A percentile compares a stretch with the other conserved stretches of the same genome.
Evolutionary conservation across 2,888 invertebrate genomes (phyloP).

Genomic region (Helicoverpa assulta): DNA sequence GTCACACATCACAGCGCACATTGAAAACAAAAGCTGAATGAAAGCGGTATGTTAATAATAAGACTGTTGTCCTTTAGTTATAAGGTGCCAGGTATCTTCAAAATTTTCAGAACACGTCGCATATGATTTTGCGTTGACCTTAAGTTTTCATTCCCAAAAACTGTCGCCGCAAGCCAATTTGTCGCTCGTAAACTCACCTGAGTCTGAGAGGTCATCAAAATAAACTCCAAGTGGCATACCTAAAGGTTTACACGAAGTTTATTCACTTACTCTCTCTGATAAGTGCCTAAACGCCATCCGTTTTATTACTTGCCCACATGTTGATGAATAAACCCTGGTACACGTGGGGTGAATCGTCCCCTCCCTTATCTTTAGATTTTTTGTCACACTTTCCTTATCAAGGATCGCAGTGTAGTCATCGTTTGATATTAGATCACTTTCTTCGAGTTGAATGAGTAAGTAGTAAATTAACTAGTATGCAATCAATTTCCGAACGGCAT

Average conservation of each 20-base stretch:
- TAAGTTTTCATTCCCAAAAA: constrained; percentile 37
- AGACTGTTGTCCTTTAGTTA: constrained; percentile 1
- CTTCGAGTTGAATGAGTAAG: constrained; percentile 34
- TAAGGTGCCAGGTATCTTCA: constrained; percentile 14
- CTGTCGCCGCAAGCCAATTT: constrained; percentile 48
- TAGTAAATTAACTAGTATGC: background rate
- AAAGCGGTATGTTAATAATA: constrained; percentile 3
- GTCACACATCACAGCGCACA: background rate
- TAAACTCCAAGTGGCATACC: constrained; percentile 32
- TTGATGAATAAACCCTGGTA: constrained; percentile 44
- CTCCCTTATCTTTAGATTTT: constrained; percentile 63
- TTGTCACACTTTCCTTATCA: constrained; percentile 44
- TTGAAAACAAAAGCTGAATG: background rate
- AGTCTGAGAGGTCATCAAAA: constrained; percentile 40
- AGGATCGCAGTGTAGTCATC: constrained; percentile 28
- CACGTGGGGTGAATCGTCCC: constrained; percentile 55
- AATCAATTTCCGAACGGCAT: background rate
- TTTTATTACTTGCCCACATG: constrained; percentile 63
- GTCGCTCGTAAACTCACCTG: constrained; percentile 64
- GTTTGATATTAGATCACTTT: constrained; percentile 41
- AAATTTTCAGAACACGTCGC: constrained; percentile 16
- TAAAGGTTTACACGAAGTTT: constrained; percentile 56
- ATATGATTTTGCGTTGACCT: constrained; percentile 36
- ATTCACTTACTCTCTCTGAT: constrained; percentile 59
- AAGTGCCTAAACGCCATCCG: constrained; percentile 57